Percentiles rank a stretch among this genome's conserved stretches.
Conservation (phyloP, 2,888 invertebrate species). For the Sinelater perroti region DNA sequence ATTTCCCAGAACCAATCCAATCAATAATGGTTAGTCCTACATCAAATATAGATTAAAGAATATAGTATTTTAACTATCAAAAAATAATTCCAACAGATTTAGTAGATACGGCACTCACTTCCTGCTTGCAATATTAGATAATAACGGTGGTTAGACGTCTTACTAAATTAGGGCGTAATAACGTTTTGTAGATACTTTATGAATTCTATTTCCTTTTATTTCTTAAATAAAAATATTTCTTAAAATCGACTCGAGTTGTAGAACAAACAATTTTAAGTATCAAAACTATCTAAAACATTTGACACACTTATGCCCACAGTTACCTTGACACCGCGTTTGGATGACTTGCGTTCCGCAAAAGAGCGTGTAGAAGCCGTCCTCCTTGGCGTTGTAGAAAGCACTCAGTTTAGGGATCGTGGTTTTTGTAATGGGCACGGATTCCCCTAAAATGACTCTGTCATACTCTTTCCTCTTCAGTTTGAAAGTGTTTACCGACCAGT, state of each 20-base stretch:
- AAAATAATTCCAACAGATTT: too few species aligned
- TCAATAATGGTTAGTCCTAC: too few species aligned
- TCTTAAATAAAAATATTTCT: too few species aligned
- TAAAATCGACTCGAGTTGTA: not conserved
- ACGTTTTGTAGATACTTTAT: too few species aligned
- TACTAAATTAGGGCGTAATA: too few species aligned
- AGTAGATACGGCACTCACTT: too few species aligned
- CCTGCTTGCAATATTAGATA: too few species aligned
- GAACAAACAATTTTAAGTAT: not conserved
- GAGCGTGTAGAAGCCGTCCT: slow-evolving; percentile 85
- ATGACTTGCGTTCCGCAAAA: slow-evolving; percentile 92
- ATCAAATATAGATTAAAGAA: too few species aligned
- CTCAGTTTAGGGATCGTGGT: slow-evolving; percentile 80
- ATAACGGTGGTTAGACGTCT: too few species aligned
- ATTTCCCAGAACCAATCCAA: too few species aligned
- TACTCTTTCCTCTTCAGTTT: not conserved
- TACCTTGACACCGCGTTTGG: slow-evolving; percentile 87
- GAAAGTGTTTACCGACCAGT: slow-evolving; percentile 77
- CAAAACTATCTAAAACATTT: slow-evolving; percentile 9
- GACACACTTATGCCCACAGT: not conserved
- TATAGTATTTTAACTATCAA: too few species aligned
- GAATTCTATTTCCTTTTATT: too few species aligned
- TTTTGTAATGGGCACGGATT: slow-evolving; percentile 94
- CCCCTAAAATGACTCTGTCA: slow-evolving; percentile 67
- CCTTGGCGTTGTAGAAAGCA: slow-evolving; percentile 78